Conservation (phyloP, 2,888 invertebrate genomes). For the Nycteola revayana region DNA sequence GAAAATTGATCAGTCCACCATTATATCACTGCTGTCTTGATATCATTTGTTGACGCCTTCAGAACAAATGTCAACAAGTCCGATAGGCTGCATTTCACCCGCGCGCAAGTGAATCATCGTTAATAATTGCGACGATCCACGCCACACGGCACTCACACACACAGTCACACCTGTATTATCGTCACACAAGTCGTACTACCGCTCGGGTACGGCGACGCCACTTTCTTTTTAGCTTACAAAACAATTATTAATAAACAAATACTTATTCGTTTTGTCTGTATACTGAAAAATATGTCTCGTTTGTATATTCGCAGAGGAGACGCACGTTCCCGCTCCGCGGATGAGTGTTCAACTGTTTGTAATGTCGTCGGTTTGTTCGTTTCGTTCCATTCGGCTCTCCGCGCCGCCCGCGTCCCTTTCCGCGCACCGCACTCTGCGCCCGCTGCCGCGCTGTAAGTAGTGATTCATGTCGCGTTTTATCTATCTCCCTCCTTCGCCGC, state of each 20-base stretch:
- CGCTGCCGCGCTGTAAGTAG: constrained; percentile 73
- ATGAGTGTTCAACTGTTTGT: constrained; percentile 78
- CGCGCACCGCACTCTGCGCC: constrained; percentile 64
- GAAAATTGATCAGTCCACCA: constrained; percentile 72
- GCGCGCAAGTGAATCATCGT: constrained; percentile 81
- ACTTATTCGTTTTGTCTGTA: constrained; percentile 50
- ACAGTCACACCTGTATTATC: constrained; percentile 67
- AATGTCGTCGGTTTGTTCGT: constrained; percentile 70
- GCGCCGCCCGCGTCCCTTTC: constrained; percentile 47
- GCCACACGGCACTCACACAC: constrained; percentile 68
- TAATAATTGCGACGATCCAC: constrained; percentile 80
- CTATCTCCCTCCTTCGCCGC: constrained; percentile 81
- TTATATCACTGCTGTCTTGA: constrained; percentile 63
- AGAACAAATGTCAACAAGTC: constrained; percentile 78
- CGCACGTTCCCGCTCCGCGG: constrained; percentile 66
- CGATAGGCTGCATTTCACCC: constrained; percentile 80
- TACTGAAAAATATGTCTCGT: constrained; percentile 43
- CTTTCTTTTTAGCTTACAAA: constrained; percentile 50
- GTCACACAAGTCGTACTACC: constrained; percentile 54
- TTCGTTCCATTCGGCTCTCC: constrained; percentile 61
- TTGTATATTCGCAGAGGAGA: constrained; percentile 42
- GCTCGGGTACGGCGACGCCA: constrained; percentile 36
- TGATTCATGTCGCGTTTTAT: constrained; percentile 82
- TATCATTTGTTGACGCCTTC: constrained; percentile 77
- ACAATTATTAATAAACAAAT: constrained; percentile 38